Base-by-base conservation (phyloP, 2,888 invertebrate genomes). In the Rotaria sp. region DNA sequence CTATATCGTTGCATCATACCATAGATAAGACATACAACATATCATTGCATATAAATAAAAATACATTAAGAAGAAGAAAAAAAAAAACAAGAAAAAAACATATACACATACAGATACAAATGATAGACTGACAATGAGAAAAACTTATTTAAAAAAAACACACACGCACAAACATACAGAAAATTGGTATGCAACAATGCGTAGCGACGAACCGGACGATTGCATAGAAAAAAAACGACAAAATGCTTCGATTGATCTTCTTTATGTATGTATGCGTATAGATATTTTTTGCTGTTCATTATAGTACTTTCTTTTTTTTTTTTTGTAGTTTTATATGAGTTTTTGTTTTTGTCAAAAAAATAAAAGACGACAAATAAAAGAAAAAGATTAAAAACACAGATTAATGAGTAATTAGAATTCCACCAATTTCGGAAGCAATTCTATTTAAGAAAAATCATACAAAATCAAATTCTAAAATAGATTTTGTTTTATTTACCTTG, bases 401-500 rank as follows among this genome's bases (percentile, higher is more conserved):
- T 80, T n/a, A 80, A 84, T 86, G 86, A 84, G 86, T 85, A 45
- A 86, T 84, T 45, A 86, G 50, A 45, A 86, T 50, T 59, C 86
- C 86, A 59, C 86, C 86, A 15, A 86, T 85, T 85, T 86, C 86
- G 26, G 75, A 59, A 57, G 86, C 86, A 84, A 86, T 86, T 85
- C 86, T 86, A 80, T n/a, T 13, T 3, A 10, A 80, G 5, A 45
- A 45, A 26, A 13, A 24, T 3, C 1, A 35, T 26, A 21, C 1
- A 15, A 80, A 41, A 13, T 4, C 45, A 45, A 26, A 45, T 18
- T 8, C 4, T 35, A 35, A 5, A 35, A 18, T 26, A 26, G 5
- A 59, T 15, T 15, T 11, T 30, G 30, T 59, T 59, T 21, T 24
- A 4, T 52, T 74, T 86, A 97, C 97, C 97, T 98, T 95, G 97